A percentile compares a stretch with the other conserved stretches of the same genome.
phyloP scores from a whole-genome alignment of 2,113 vertebrate species.

The Circaetus gallicus region DNA sequence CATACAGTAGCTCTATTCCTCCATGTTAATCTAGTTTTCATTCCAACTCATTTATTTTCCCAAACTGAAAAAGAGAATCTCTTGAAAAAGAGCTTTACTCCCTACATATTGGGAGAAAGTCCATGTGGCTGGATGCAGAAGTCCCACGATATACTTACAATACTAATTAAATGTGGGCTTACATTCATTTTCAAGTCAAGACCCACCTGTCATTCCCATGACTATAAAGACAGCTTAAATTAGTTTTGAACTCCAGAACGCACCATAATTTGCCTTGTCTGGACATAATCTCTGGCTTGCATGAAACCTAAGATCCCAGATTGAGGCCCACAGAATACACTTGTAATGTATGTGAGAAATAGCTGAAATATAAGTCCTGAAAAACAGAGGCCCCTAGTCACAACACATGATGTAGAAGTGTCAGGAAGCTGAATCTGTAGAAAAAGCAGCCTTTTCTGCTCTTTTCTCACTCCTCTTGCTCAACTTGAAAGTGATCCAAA shows the following conservation, averaged over 20 bases:
- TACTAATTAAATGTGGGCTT: not conserved
- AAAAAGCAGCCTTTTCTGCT: not conserved
- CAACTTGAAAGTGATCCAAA: not conserved
- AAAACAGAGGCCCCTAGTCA: not conserved
- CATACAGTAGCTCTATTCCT: not conserved
- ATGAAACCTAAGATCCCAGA: not conserved
- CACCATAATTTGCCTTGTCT: not conserved
- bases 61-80: not conserved
- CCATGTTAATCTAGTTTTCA: not conserved
- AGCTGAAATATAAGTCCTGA: not conserved
- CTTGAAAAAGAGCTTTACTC: not conserved
- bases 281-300: not conserved
- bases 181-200: not conserved
- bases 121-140: not conserved
- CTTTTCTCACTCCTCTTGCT: not conserved
- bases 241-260: not conserved
- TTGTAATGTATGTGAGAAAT: not conserved
- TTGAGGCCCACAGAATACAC: not conserved
- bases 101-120: not conserved
- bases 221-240: not conserved
- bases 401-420: not conserved
- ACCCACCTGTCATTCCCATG: not conserved
- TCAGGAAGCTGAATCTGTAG: not conserved
- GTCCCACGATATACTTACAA: not conserved
- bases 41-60: not conserved